These are phyloP conservation scores for Poecile montanus DNA, from an alignment of 2,797 vertebrate species.

Conservation along the genomic window DNA sequence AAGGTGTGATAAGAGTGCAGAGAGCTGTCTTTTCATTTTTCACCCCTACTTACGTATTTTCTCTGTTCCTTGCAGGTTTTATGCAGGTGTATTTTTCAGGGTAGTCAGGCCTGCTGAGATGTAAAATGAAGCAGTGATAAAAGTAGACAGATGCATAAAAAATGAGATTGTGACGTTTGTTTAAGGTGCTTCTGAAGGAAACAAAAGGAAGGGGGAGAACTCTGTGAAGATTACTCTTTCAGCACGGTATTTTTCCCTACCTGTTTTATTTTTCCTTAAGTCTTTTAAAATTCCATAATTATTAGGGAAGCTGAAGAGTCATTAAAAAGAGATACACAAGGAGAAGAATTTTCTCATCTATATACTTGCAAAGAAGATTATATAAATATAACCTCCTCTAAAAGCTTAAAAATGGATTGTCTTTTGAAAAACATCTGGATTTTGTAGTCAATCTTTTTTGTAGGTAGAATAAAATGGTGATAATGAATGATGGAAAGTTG, in stretches of 20 bases:
- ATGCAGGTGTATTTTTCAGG: neutral
- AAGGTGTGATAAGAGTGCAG: constrained; percentile 11
- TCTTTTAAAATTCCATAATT: neutral
- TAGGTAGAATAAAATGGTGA: neutral
- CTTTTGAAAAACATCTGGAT: neutral
- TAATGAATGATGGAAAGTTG: neutral
- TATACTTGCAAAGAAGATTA: neutral
- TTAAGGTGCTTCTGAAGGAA: neutral
- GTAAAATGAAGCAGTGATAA: constrained; percentile 9
- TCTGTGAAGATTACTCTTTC: neutral
- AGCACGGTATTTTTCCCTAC: neutral
- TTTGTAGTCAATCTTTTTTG: neutral
- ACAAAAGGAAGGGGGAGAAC: neutral
- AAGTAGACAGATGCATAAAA: constrained; percentile 26
- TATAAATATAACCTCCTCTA: neutral
- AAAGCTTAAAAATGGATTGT: neutral
- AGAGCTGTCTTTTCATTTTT: constrained; percentile 3
- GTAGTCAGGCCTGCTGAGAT: neutral
- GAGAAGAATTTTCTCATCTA: neutral
- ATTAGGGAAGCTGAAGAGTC: neutral
- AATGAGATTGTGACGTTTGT: neutral
- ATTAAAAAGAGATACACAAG: neutral
- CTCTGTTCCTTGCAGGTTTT: constrained; percentile 3
- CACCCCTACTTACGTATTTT: neutral
- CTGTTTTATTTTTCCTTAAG: neutral